A percentile compares a stretch with the other conserved stretches of the same genome.
Evolutionary conservation across 2,888 invertebrate genomes (phyloP).

Genomic region (Andrena praecox): DNA sequence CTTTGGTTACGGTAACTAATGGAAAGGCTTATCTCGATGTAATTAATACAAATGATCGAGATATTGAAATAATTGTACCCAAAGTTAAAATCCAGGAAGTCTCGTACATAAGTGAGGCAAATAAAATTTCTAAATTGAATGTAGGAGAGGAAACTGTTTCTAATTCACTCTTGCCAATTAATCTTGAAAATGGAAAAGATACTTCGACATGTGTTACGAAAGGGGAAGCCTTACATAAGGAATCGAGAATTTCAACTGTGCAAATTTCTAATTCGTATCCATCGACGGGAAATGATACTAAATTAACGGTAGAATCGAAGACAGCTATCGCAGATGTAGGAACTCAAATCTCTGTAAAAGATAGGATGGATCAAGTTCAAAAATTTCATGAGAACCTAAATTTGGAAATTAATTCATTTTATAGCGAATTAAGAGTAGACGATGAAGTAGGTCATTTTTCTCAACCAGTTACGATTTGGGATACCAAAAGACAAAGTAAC

Average conservation of each 20-base stretch:
- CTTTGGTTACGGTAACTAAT: neutral
- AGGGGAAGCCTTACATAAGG: no score
- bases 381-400: neutral
- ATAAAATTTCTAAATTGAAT: neutral
- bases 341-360: neutral
- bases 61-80: conserved; percentile 5
- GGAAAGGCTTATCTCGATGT: neutral
- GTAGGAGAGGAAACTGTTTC: no score
- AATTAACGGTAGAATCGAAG: neutral
- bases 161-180: no score
- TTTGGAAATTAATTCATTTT: neutral
- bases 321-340: neutral
- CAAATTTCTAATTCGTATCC: neutral
- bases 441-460: neutral
- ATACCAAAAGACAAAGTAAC: neutral
- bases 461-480: neutral
- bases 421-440: neutral
- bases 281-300: neutral
- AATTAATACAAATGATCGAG: neutral
- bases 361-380: neutral
- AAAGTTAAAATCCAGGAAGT: conserved; percentile 4
- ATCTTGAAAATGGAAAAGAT: no score
- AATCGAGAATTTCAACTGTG: no score
- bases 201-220: no score
- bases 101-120: neutral